Base-by-base conservation (phyloP, 2,113 vertebrate species). In the Cricetomys ansorgei region DNA sequence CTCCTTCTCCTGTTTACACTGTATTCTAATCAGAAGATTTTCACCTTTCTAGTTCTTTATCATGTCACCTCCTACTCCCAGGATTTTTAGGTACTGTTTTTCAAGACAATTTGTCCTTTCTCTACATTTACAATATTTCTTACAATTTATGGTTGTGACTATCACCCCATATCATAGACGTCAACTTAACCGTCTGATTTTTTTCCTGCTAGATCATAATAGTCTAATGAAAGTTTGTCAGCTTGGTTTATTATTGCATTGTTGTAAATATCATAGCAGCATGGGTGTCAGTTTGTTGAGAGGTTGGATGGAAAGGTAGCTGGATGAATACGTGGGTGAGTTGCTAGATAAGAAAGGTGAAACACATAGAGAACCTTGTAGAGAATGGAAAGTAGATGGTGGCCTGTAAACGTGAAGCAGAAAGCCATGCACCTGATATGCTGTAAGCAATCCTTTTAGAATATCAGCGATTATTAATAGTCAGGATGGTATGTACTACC, bases 21-120 rank as follows among this genome's bases (percentile, higher is more conserved):
- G 57, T 86, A 34, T 86, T 93, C 55, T 64, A 89, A 69, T 87
- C 86, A 94, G 25, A 5, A 94, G 83, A 79, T 53, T 34, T 34
- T 11, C 59, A 73, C n/a, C 57, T 88, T 81, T 79, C 62, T 43
- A 86, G 25, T 55, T 89, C 43, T 81, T 95, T 15, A 91, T 31
- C n/a, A 84, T 86, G 48, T 92, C 95, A 67, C 34, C 43, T 91
- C 21, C 29, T 75, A 15, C 55, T 91, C 27, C n/a, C 34, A 17
- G 9, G 92, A 62, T 53, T 43, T 73, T 87, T 73, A 83, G 12
- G n/a, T n/a, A n/a, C n/a, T n/a, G n/a, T n/a, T n/a, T n/a, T n/a
- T n/a, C n/a, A n/a, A 53, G 4, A 43, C 34, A 8, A 59, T 70
- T 1, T 43, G 23, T 1, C 31, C 62, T 5, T 65, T 84, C 31